Evolutionary conservation across 2,797 vertebrate genomes (phyloP).

Genomic region (Labeo calbasu): DNA sequence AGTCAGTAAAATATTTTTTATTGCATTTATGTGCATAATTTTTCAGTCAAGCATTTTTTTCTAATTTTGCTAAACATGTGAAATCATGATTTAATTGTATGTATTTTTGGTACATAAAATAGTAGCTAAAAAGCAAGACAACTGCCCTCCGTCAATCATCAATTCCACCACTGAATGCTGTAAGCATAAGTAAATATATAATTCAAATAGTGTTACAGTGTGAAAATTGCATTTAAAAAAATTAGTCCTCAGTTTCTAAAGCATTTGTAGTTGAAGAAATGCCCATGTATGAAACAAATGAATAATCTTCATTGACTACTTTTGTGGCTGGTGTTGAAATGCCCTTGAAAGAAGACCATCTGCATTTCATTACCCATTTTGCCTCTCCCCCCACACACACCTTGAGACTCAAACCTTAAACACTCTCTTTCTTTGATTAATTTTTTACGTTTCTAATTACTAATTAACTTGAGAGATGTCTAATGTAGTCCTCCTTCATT

Average conservation of each 20-base stretch:
- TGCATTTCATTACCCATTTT: conserved; percentile 83
- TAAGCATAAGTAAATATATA: not conserved
- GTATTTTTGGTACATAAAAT: not conserved
- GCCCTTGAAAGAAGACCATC: conserved; percentile 70
- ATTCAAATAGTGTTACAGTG: not conserved
- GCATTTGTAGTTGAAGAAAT: not conserved
- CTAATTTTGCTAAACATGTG: not conserved
- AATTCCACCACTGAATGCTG: not conserved
- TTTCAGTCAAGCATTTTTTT: not conserved
- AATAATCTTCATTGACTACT: not conserved
- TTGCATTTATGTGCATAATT: not conserved
- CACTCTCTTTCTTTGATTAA: conserved; percentile 90
- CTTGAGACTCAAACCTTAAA: conserved; percentile 93
- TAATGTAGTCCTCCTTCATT: conserved; percentile 86
- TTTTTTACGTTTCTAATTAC: conserved; percentile 98
- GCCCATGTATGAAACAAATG: not conserved
- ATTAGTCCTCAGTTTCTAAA: not conserved
- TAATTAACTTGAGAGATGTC: conserved; percentile 98
- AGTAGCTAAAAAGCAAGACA: not conserved
- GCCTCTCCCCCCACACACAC: conserved; percentile 70
- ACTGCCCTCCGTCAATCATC: too few relatives aligned
- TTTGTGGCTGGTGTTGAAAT: conserved; percentile 46
- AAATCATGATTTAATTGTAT: not conserved
- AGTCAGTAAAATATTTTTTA: not conserved
- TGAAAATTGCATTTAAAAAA: too few relatives aligned